Evolutionary conservation across 2,888 invertebrate genomes (phyloP).

Genomic region (Portevinia maculata): DNA sequence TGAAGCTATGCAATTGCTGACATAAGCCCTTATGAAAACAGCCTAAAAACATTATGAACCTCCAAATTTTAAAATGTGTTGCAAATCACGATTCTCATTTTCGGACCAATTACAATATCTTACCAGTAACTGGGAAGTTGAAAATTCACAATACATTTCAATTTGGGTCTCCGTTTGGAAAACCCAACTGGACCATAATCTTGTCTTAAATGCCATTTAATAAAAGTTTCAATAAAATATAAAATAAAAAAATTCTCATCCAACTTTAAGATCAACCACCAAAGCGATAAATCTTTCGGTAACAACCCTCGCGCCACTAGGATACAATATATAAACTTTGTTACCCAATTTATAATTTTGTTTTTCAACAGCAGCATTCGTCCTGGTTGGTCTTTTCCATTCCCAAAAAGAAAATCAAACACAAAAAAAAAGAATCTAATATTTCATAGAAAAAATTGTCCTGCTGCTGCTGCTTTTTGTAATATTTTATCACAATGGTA

Average conservation of each 20-base stretch:
- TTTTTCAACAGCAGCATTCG: constrained; percentile 48
- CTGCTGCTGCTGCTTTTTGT: constrained; percentile 46
- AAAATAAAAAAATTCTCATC: constrained; percentile 3
- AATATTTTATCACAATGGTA: constrained; percentile 66
- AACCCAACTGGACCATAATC: too few species aligned
- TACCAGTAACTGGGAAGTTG: too few species aligned
- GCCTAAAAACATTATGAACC: too few species aligned
- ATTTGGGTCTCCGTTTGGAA: too few species aligned
- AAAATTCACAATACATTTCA: too few species aligned
- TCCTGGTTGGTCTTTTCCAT: constrained; percentile 22
- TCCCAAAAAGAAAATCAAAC: not conserved
- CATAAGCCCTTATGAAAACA: too few species aligned
- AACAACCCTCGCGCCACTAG: constrained; percentile 1
- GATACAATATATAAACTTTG: constrained; percentile 32
- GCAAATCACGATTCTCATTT: too few species aligned
- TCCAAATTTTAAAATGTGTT: too few species aligned
- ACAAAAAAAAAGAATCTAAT: constrained; percentile 41
- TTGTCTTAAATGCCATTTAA: constrained; percentile 2
- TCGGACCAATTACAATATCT: too few species aligned
- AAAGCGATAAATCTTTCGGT: constrained; percentile 58
- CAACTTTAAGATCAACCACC: constrained; percentile 61
- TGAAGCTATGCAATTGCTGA: too few species aligned
- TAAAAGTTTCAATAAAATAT: not conserved
- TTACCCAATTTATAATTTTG: constrained; percentile 69
- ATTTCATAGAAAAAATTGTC: constrained; percentile 41